These are phyloP conservation scores for Epinotia ramella DNA, from an alignment of 2,888 invertebrate species.

Conservation along the genomic window DNA sequence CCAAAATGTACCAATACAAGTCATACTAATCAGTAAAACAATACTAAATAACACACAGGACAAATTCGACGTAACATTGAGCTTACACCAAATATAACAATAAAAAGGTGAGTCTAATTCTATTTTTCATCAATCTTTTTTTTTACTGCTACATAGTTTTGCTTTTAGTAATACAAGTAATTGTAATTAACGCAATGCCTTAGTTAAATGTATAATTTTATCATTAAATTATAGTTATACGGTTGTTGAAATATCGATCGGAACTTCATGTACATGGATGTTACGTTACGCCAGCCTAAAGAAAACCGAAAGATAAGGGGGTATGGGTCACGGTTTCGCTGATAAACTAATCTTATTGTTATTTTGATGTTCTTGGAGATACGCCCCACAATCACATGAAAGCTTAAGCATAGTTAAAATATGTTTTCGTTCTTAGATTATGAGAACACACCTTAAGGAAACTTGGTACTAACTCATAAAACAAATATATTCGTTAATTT, in stretches of 20 bases:
- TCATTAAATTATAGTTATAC: background rate
- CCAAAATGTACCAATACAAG: constrained; percentile 50
- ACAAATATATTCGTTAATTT: background rate
- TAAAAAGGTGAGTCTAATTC: constrained; percentile 22
- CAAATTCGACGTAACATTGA: background rate
- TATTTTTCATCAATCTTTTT: background rate
- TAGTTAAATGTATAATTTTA: background rate
- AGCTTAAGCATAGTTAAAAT: background rate
- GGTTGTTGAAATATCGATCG: constrained; percentile 42
- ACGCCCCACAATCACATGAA: background rate
- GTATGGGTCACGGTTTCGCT: constrained; percentile 36
- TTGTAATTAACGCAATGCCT: background rate
- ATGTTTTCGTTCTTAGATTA: background rate
- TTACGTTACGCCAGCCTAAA: constrained; percentile 17
- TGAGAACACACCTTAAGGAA: too few species aligned
- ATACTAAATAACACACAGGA: background rate
- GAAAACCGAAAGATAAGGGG: constrained; percentile 33
- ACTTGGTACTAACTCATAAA: background rate
- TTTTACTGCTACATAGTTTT: constrained; percentile 27
- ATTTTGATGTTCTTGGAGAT: constrained; percentile 28
- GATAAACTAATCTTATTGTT: constrained; percentile 43
- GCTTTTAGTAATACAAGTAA: background rate
- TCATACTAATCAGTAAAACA: constrained; percentile 6
- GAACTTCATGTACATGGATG: constrained; percentile 21
- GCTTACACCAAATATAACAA: constrained; percentile 1